A percentile compares a stretch with the other conserved stretches of the same genome.
phyloP scores from a whole-genome alignment of 2,113 vertebrate genomes.

The Rhineura floridana region DNA sequence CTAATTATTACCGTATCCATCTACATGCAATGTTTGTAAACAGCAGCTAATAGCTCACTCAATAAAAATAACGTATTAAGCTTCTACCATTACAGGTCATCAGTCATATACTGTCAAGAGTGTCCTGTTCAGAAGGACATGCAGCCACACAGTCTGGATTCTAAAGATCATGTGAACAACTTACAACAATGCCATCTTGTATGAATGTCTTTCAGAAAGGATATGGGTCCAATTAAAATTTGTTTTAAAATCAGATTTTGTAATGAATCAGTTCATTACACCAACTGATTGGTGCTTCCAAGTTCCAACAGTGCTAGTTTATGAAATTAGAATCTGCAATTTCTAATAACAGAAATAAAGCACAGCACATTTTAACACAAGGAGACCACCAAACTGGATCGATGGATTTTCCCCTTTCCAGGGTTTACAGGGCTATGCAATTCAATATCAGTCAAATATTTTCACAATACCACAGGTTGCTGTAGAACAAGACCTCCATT shows the following conservation, averaged over 20 bases:
- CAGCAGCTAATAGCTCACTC: not conserved
- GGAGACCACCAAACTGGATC: not conserved
- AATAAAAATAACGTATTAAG: not conserved
- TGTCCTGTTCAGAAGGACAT: not conserved
- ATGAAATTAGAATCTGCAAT: slow-evolving; percentile 54
- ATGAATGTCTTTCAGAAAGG: not conserved
- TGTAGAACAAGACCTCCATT: slow-evolving; percentile 53
- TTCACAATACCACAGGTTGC: slow-evolving; percentile 26
- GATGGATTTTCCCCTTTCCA: not conserved
- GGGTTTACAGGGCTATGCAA: not conserved
- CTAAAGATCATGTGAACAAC: too few relatives aligned
- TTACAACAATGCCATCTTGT: not conserved
- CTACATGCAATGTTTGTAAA: not conserved
- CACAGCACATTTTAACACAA: not conserved
- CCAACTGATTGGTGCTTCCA: not conserved
- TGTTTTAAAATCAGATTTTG: slow-evolving; percentile 1
- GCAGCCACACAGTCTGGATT: not conserved
- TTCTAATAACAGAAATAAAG: slow-evolving; percentile 38
- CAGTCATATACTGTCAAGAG: not conserved
- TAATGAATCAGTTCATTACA: not conserved
- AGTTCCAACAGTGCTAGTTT: slow-evolving; percentile 45
- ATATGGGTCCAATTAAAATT: not conserved
- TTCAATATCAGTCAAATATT: slow-evolving; percentile 29
- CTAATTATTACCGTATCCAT: too few relatives aligned
- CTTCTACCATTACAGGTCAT: not conserved